phyloP scores from a whole-genome alignment of 2,797 vertebrate genomes.

The Coreius guichenoti region DNA sequence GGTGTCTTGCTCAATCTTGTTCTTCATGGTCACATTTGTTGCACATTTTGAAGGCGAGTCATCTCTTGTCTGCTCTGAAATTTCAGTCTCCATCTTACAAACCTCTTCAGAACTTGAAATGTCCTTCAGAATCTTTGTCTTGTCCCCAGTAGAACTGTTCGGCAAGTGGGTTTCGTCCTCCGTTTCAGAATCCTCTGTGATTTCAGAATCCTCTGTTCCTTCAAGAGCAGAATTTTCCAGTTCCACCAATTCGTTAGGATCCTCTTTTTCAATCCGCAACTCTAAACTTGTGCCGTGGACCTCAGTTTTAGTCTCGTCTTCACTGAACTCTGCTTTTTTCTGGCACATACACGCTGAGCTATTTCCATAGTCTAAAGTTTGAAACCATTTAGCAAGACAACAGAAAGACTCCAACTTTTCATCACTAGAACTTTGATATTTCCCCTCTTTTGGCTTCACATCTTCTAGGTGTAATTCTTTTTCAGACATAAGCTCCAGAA shows the following conservation, averaged over 20 bases:
- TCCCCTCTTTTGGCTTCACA: not conserved
- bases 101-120: slow-evolving; percentile 32
- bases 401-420: slow-evolving; percentile 59
- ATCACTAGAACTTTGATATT: not conserved
- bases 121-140: slow-evolving; percentile 32
- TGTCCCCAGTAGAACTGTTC: slow-evolving; percentile 4
- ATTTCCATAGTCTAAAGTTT: slow-evolving; percentile 40
- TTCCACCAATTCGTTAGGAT: not conserved
- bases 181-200: not conserved
- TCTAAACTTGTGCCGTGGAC: not conserved
- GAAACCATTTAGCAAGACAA: slow-evolving; percentile 67
- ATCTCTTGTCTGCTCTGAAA: slow-evolving; percentile 8
- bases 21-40: not conserved
- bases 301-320: not conserved
- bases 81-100: not conserved
- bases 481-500: not conserved
- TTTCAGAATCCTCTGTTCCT: not conserved
- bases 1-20: not conserved
- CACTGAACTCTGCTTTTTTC: slow-evolving; percentile 14
- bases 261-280: not conserved
- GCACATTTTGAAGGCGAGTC: not conserved
- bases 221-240: not conserved
- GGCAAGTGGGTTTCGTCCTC: not conserved
- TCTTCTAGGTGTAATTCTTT: not conserved
- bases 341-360: slow-evolving; percentile 55